Conservation (phyloP, 2,113 vertebrate species). For the Eptesicus fuscus region DNA sequence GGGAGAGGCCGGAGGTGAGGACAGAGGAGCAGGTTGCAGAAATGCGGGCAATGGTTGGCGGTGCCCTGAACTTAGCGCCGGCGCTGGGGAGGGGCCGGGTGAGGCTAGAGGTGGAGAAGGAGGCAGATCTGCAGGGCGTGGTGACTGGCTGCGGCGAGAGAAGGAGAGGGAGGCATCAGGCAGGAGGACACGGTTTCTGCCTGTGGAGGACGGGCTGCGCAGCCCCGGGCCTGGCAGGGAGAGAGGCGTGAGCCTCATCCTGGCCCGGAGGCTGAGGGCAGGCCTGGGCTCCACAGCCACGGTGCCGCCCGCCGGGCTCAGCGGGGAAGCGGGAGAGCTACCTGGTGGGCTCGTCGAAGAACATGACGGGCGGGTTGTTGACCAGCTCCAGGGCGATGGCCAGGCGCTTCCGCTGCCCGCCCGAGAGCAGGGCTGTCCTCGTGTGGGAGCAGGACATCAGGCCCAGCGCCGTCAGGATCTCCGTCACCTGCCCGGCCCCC, state of each 20-base stretch:
- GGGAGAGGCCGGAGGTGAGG: neutral
- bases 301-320: neutral
- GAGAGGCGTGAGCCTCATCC: neutral
- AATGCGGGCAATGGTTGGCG: neutral
- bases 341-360: slow-evolving; percentile 99
- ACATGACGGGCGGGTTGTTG: slow-evolving; percentile 99
- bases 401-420: slow-evolving; percentile 95
- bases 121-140: neutral
- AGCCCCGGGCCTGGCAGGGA: neutral
- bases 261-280: neutral
- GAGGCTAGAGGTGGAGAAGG: neutral
- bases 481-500: slow-evolving; percentile 87
- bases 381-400: slow-evolving; percentile 97
- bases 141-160: neutral
- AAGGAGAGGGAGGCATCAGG: neutral
- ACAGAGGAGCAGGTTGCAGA: neutral
- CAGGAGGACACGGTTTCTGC: neutral
- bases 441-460: slow-evolving; percentile 94
- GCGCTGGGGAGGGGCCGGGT: neutral
- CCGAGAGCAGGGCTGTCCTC: slow-evolving; percentile 91
- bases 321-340: slow-evolving; percentile 63
- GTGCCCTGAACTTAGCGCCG: neutral
- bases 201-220: neutral
- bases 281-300: neutral
- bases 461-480: slow-evolving; percentile 96